Evolutionary conservation across 2,113 vertebrate genomes (phyloP), one percentile per base, ranked within the genome.

Genomic region (Tachysurus vachellii): DNA sequence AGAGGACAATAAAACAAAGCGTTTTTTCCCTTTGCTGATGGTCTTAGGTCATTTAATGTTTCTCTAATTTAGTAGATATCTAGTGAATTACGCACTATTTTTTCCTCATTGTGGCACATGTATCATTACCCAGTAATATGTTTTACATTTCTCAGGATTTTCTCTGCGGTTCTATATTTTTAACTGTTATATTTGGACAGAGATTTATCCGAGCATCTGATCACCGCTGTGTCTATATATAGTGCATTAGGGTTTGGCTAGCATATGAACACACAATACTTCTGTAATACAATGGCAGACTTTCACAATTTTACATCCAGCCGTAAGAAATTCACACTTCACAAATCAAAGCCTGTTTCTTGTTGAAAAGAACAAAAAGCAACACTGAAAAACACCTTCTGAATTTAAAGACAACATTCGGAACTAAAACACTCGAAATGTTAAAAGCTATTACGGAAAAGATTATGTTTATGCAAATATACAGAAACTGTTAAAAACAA

Each of bases 361-460:
- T 84, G 23, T 68, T 85, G 73, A 82, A 85, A 82, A 57, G 75
- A 80, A 70, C 62, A 36, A 88, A 8, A 61, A 77, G 44, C 73
- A 50, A 1, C 36, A 5, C 2, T 50, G 42, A 26, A 64, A 19
- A 17, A 8, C 44, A 47, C 23, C 4, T 68, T 80, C 66, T 70
- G 82, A 14, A 53, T 85, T 62, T 66, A 47, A 57, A 73, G 1
- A 66, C 23, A 12, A 14, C 44, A 19, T 66, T 66, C 26, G 70
- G 23, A 14, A 57, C 59, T 44, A 44, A 28, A 12, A 53, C 21
- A 12, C 12, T 28, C 54, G 56, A 11, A 66, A 17, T 44, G 80
- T 14, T 19, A 53, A 57, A 71, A 71, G 70, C 17, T 13, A 0
- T 10, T 88, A 19, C 3, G 12, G 42, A 4, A 44, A 6, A 47